Conservation (phyloP, 2,113 vertebrate species). For the Etheostoma cragini region DNA sequence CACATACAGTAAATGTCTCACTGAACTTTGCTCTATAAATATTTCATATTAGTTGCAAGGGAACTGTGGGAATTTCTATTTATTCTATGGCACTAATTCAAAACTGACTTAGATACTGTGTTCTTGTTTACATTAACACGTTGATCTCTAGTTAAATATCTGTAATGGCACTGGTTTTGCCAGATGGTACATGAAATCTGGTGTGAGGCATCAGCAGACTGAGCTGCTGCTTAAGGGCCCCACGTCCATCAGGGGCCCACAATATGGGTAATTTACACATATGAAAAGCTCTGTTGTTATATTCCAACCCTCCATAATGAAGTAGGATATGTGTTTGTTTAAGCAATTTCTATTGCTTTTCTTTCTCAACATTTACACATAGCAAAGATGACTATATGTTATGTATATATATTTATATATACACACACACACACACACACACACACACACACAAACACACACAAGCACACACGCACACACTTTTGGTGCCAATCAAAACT, state of each 20-base stretch:
- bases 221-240: conserved; percentile 1
- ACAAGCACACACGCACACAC: too few relatives aligned
- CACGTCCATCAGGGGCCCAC: background rate
- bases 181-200: conserved; percentile 10
- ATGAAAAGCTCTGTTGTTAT: background rate
- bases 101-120: background rate
- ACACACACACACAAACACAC: too few relatives aligned
- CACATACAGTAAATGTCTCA: background rate
- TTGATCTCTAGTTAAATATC: conserved; percentile 1
- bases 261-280: background rate
- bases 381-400: background rate
- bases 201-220: background rate
- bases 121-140: conserved; percentile 17
- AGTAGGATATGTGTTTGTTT: background rate
- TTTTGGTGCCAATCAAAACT: background rate
- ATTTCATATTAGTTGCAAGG: too few relatives aligned
- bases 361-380: background rate
- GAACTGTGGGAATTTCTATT: background rate
- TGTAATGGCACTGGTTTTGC: background rate
- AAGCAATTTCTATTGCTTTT: background rate
- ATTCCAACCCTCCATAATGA: background rate
- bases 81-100: background rate
- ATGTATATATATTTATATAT: too few relatives aligned
- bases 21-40: background rate
- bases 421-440: too few relatives aligned